These are phyloP conservation scores for Zaprionus ghesquierei DNA, from an alignment of 1,140 invertebrate species.

Conservation along the genomic window DNA sequence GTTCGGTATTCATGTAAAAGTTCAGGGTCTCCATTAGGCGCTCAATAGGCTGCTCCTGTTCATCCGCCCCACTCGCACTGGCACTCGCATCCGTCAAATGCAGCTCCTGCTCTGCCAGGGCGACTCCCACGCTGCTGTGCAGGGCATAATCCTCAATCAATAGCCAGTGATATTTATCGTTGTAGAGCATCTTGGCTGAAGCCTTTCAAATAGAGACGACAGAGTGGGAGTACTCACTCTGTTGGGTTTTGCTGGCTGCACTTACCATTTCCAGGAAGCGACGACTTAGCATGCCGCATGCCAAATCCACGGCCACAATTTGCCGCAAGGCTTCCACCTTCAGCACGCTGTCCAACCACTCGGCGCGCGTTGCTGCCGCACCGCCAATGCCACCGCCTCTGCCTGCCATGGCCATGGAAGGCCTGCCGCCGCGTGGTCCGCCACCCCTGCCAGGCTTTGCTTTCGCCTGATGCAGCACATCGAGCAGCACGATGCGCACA, in stretches of 20 bases:
- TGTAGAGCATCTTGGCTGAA: conserved; percentile 79
- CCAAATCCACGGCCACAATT: conserved; percentile 74
- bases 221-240: not conserved
- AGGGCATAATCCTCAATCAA: conserved; percentile 81
- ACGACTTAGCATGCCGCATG: conserved; percentile 71
- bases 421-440: conserved; percentile 1
- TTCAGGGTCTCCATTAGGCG: conserved; percentile 76
- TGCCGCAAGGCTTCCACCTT: conserved; percentile 62
- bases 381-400: not conserved
- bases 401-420: not conserved
- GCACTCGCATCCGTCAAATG: conserved; percentile 5
- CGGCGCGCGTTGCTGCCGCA: conserved; percentile 31
- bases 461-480: conserved; percentile 53
- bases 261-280: conserved; percentile 76
- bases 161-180: conserved; percentile 82
- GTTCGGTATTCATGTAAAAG: conserved; percentile 80
- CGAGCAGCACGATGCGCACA: conserved; percentile 66
- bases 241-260: conserved; percentile 4
- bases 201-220: conserved; percentile 61
- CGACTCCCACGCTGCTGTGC: conserved; percentile 46
- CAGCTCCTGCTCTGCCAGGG: conserved; percentile 10
- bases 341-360: conserved; percentile 70
- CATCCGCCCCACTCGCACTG: conserved; percentile 34
- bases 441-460: conserved; percentile 6
- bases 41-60: conserved; percentile 64